Evolutionary conservation across 2,113 vertebrate genomes (phyloP), one percentile per base, ranked within the genome.

Genomic region (Struthio camelus): DNA sequence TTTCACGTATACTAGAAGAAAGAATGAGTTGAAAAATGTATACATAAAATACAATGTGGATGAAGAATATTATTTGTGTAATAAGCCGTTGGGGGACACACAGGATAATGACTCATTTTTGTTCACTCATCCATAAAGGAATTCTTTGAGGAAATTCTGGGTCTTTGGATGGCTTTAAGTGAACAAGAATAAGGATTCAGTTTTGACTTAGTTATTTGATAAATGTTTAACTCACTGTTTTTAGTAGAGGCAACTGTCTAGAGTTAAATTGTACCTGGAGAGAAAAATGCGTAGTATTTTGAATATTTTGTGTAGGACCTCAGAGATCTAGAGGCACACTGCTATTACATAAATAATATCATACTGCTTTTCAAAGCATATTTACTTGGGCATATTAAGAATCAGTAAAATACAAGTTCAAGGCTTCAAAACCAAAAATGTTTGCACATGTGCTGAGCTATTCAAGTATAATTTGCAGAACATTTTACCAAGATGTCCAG

Each of bases 341-440:
- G 48, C 58, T 82, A 23, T 80, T 87, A 42, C 18, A 54, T 75
- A 79, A 94, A 76, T 81, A 79, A 22, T 76, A 10, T 80, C 58
- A 40, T 65, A 56, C 16, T 72, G 82, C 32, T 76, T 88, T 93
- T 94, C 48, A 90, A 85, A 71, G 38, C n/a, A 2, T 58, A 28
- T 75, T 90, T 54, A 46, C 46, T 83, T 71, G 82, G 30, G 34
- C 38, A 62, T 58, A 51, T 75, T 71, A 76, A 80, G 46, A 85
- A 83, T 75, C 80, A 64, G 51, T 94, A 90, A 67, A 90, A 88
- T 78, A 14, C 20, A 92, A 80, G 40, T 73, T 94, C 65, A 87
- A 36, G 58, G 3, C 48, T 88, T 83, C 61, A 87, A 87, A 94
- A 42, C 44, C 6, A 90, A 71, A 86, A 88, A 11, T 48, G 16